Conservation (phyloP, 2,797 vertebrate genomes). For the Alcedo atthis region DNA sequence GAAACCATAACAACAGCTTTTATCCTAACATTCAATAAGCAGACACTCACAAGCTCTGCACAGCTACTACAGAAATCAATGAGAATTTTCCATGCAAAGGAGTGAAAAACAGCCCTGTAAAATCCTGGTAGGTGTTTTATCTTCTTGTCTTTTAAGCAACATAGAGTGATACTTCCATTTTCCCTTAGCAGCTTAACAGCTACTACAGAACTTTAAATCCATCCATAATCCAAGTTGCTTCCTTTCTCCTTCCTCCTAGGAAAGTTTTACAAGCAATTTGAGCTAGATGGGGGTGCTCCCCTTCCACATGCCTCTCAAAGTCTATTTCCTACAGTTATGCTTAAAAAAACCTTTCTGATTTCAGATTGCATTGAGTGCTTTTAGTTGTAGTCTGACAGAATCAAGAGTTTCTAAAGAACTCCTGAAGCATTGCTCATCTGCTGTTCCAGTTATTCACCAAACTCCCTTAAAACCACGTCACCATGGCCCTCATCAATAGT, state of each 20-base stretch:
- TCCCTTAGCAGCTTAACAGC: neutral
- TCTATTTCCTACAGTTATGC: neutral
- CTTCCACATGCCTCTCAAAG: neutral
- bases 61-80: neutral
- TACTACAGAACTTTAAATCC: neutral
- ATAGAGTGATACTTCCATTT: neutral
- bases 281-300: neutral
- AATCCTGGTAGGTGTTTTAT: neutral
- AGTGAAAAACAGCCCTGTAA: neutral
- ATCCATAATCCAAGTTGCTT: neutral
- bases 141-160: neutral
- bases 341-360: neutral
- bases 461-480: neutral
- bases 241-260: neutral
- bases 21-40: neutral
- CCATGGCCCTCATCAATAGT: accelerated
- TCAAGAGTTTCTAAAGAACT: neutral
- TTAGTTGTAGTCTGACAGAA: neutral
- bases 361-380: neutral
- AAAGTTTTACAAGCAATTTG: neutral
- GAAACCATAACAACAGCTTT: neutral
- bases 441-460: neutral
- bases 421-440: neutral
- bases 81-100: neutral
- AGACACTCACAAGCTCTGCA: neutral